These are phyloP conservation scores for Parelbella ahira DNA, from an alignment of 2,888 invertebrate species.

Conservation along the genomic window DNA sequence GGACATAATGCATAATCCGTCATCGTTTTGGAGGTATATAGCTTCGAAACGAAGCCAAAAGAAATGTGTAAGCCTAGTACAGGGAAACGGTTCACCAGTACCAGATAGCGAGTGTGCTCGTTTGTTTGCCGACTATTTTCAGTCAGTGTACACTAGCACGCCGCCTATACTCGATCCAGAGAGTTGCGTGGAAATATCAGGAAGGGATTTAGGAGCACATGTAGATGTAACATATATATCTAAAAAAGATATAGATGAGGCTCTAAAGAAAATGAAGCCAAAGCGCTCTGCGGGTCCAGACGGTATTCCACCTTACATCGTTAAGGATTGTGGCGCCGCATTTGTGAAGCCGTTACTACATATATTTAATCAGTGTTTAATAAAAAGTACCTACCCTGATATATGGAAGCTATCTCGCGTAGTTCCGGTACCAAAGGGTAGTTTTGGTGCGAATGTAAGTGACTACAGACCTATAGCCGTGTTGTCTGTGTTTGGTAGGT, in stretches of 20 bases:
- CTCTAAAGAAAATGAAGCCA: slow-evolving; percentile 1
- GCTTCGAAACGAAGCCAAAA: not conserved
- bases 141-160: not conserved
- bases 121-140: slow-evolving; percentile 1
- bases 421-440: not conserved
- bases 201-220: too few species aligned
- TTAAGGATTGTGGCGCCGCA: slow-evolving; percentile 1
- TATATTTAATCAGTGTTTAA: not conserved
- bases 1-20: not conserved
- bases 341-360: not conserved
- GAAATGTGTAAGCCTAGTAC: too few species aligned
- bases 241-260: not conserved
- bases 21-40: not conserved
- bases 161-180: too few species aligned
- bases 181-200: too few species aligned
- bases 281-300: slow-evolving; percentile 4
- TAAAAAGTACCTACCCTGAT: not conserved
- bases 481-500: not conserved
- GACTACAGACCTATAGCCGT: not conserved
- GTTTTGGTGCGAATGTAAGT: not conserved
- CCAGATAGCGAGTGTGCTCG: slow-evolving; percentile 1
- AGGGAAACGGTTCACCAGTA: not conserved
- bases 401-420: not conserved
- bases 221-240: not conserved
- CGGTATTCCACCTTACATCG: slow-evolving; percentile 7